Evolutionary conservation across 1,140 invertebrate genomes (phyloP).

Genomic region (Saxidomus purpurata): DNA sequence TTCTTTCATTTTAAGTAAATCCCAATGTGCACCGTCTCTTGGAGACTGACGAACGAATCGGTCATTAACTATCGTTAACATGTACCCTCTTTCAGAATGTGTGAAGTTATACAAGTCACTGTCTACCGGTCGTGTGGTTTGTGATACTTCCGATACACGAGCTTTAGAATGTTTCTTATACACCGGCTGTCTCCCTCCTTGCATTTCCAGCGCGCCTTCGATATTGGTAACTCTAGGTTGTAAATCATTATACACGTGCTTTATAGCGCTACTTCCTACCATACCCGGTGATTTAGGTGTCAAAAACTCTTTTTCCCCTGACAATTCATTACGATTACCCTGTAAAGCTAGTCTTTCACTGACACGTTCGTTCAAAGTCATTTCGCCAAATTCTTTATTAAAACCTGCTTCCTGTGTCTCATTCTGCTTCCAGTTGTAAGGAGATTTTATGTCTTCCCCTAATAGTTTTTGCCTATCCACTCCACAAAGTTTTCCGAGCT

Average conservation of each 20-base stretch:
- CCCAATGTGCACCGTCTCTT: constrained; percentile 63
- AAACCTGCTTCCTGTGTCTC: neutral
- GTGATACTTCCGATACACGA: neutral
- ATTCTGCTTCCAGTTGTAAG: neutral
- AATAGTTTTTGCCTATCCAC: neutral
- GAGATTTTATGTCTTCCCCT: neutral
- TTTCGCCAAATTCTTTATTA: too few relatives aligned
- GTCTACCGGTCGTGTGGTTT: neutral
- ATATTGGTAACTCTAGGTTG: neutral
- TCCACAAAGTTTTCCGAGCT: neutral
- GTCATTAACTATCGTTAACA: constrained; percentile 68
- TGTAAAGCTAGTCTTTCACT: neutral
- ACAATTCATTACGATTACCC: neutral
- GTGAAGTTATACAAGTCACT: constrained; percentile 62
- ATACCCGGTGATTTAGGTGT: neutral
- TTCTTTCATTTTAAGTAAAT: constrained; percentile 54
- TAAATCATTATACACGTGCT: neutral
- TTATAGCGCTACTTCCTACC: neutral
- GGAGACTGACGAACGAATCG: constrained; percentile 37
- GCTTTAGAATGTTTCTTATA: neutral
- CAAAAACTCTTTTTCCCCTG: neutral
- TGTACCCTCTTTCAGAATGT: constrained; percentile 59
- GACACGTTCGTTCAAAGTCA: neutral
- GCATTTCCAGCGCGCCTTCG: neutral
- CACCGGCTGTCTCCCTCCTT: neutral